Evolutionary conservation across 92 coral and sea anemone genomes (phyloP), one percentile per base, ranked within the genome.

Genomic region (Pocillopora grandis): DNA sequence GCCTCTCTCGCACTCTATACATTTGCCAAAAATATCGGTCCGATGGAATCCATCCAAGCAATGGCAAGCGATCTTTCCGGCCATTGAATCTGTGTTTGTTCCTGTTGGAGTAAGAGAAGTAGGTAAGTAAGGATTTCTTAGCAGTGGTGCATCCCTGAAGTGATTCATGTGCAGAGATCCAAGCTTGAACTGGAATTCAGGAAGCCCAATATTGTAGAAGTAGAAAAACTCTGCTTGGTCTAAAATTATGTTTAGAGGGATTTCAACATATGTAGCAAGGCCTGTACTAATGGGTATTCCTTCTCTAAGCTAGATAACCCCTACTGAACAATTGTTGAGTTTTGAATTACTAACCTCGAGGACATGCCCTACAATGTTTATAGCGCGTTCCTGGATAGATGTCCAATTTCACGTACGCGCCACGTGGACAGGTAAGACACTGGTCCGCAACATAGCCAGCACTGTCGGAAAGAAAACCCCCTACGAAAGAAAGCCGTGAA

Each of bases 41-140:
- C 82, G 82, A 49, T 78, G 33, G 42, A 78, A 78, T 48, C 82
- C 82, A 17, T 78, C 72, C 82, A 78, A 65, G 69, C 82, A 78
- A 19, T 49, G 64, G 17, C 82, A 78, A 10, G 82, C 82, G 8
- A 49, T 37, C 14, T 63, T 71, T 23, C 82, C 82, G 10, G 82
- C 82, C 70, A 60, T 42, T 23, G 17, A 12, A 13, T 78, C 70
- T 12, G 82, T 78, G 9, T 65, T 78, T 62, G 82, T 78, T 37
- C 82, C 82, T 78, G 57, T n/a, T 0, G 20, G 14, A 21, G 3
- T 13, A 33, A 13, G 12, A 35, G 8, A 69, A 3, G 4, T 42
- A 42, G 52, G 7, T 42, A 64, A 64, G 12, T 27, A 27, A 27
- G 31, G 31, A 27, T 27, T 27, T 27, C 31, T 27, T 27, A 1